phyloP scores from a whole-genome alignment of 2,113 vertebrate genomes.

The Herpetotheres cachinnans region DNA sequence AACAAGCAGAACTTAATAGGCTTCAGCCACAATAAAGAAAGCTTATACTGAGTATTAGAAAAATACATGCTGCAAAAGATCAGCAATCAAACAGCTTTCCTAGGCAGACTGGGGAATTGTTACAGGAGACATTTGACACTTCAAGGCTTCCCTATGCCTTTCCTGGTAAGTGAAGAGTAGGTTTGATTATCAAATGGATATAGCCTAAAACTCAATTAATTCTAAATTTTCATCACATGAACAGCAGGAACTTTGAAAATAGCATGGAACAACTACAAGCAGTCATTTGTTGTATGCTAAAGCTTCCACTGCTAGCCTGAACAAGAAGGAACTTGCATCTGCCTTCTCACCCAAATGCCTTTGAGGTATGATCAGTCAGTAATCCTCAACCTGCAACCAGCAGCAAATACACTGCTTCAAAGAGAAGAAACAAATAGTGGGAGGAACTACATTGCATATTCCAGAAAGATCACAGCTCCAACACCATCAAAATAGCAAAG shows the following conservation, averaged over 20 bases:
- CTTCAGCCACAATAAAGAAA: not conserved
- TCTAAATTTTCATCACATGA: not conserved
- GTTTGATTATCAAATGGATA: not conserved
- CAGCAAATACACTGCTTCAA: not conserved
- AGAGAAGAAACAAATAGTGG: not conserved
- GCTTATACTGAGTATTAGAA: not conserved
- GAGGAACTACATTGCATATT: not conserved
- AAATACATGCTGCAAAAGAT: not conserved
- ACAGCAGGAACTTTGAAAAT: not conserved
- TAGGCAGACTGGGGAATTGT: not conserved
- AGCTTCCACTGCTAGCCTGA: not conserved
- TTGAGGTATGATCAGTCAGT: constrained; percentile 1
- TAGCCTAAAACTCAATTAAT: not conserved
- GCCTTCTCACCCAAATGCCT: constrained; percentile 57
- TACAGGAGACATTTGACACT: not conserved
- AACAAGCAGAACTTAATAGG: constrained; percentile 13
- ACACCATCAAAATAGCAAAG: not conserved
- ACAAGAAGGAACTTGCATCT: constrained; percentile 44
- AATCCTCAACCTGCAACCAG: not conserved
- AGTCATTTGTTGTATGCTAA: not conserved
- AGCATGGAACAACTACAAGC: not conserved
- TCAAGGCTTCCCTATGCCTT: not conserved
- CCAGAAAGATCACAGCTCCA: not conserved
- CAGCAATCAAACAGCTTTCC: not conserved
- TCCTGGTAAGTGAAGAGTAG: not conserved